Percentiles rank a stretch among this genome's conserved stretches.
Evolutionary conservation across 2,113 vertebrate species (phyloP).

Genomic region (Charadrius vociferus): DNA sequence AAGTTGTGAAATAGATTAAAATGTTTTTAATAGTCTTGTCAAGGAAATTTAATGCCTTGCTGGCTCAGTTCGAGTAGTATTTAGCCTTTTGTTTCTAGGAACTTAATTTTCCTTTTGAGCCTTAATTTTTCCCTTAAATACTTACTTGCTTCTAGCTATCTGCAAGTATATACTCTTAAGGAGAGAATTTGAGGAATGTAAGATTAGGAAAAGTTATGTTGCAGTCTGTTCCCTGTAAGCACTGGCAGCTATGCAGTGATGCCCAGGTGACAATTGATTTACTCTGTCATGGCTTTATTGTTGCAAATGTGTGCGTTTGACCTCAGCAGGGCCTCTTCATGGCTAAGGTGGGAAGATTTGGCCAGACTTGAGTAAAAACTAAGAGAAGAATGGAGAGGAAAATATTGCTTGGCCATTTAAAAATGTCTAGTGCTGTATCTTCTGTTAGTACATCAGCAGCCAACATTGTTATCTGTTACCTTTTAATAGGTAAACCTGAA

Average conservation of each 20-base stretch:
- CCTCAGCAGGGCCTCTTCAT: not conserved
- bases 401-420: not conserved
- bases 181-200: not conserved
- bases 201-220: not conserved
- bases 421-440: not conserved
- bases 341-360: not conserved
- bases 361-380: not conserved
- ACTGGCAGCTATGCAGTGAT: not conserved
- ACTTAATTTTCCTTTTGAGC: not conserved
- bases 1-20: not conserved
- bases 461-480: conserved; percentile 36
- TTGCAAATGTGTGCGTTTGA: not conserved
- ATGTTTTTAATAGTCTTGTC: not conserved
- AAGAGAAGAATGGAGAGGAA: not conserved
- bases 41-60: not conserved
- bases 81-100: not conserved
- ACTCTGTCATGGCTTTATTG: not conserved
- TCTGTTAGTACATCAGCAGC: not conserved
- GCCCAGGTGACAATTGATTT: not conserved
- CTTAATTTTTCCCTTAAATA: not conserved
- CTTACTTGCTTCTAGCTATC: not conserved
- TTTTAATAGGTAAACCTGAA: conserved; percentile 48
- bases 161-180: not conserved
- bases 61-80: not conserved
- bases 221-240: not conserved